Evolutionary conservation across 2,113 vertebrate species (phyloP).

Genomic region (Platichthys stellatus): DNA sequence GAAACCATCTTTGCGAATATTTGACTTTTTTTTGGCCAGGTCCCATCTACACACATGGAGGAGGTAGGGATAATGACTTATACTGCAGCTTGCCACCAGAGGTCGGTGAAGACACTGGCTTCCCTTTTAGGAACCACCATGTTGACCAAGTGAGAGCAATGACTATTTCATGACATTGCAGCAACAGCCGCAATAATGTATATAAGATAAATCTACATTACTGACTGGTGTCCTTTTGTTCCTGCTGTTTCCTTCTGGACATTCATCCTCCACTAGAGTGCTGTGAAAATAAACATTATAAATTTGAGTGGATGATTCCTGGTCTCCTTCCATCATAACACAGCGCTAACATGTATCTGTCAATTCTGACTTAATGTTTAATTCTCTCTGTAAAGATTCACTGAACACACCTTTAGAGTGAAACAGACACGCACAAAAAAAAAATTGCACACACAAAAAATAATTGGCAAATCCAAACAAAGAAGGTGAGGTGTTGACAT

Average conservation of each 20-base stretch:
- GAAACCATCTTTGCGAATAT: too few species aligned
- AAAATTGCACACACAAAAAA: background rate
- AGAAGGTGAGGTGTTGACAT: constrained; percentile 3
- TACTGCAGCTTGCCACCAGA: too few species aligned
- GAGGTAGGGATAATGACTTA: too few species aligned
- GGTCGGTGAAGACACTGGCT: too few species aligned
- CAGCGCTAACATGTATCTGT: too few species aligned
- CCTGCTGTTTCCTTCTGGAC: background rate
- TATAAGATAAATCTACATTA: too few species aligned
- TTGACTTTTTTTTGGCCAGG: too few species aligned
- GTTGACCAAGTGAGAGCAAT: too few species aligned
- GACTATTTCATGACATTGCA: background rate
- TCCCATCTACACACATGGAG: too few species aligned
- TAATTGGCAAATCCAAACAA: background rate
- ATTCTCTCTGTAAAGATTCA: background rate
- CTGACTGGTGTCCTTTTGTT: background rate
- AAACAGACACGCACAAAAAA: fast-evolving
- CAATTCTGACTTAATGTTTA: background rate
- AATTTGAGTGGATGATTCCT: background rate
- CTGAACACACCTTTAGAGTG: constrained; percentile 12
- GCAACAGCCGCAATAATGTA: background rate
- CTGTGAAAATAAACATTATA: background rate
- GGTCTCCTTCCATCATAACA: background rate
- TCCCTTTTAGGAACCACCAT: too few species aligned
- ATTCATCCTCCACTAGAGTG: background rate